Evolutionary conservation across 2,797 vertebrate genomes (phyloP).

Genomic region (Melanotaenia nigrans): DNA sequence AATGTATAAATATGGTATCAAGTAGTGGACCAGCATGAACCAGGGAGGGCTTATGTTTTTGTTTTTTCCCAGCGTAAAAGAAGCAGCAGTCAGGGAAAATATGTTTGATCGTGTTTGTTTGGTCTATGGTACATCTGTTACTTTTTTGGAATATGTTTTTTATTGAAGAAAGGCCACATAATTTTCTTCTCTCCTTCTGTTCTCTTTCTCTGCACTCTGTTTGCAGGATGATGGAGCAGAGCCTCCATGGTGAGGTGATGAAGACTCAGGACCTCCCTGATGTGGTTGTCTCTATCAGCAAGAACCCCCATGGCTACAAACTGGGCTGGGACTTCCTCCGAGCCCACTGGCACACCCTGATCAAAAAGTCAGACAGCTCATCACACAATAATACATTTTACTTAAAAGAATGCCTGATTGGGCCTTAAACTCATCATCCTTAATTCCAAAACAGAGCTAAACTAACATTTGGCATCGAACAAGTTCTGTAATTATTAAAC

Average conservation of each 20-base stretch:
- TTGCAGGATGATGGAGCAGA: conserved; percentile 90
- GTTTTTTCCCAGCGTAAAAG: too few species aligned
- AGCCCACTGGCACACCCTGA: conserved; percentile 86
- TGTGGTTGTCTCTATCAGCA: conserved; percentile 82
- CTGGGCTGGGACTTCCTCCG: conserved; percentile 89
- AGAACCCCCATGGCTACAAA: conserved; percentile 84
- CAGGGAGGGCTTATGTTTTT: too few species aligned
- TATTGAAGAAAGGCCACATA: background rate
- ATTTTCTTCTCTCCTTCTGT: too few species aligned
- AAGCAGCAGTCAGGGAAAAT: too few species aligned
- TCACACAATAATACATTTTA: background rate
- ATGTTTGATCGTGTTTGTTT: too few species aligned
- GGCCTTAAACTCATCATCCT: background rate
- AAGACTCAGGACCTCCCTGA: conserved; percentile 90
- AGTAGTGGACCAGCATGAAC: background rate
- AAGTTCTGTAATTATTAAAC: background rate
- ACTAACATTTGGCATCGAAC: background rate
- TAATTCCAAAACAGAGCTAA: background rate
- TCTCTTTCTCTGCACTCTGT: accelerated
- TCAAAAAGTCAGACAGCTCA: conserved; percentile 85
- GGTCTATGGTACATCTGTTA: background rate
- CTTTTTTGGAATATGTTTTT: background rate
- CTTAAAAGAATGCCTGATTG: background rate
- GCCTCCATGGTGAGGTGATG: conserved; percentile 86
- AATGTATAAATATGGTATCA: background rate